Evolutionary conservation across 2,113 vertebrate species (phyloP), one percentile per base, ranked within the genome.

Genomic region (Rhodinocichla rosea): DNA sequence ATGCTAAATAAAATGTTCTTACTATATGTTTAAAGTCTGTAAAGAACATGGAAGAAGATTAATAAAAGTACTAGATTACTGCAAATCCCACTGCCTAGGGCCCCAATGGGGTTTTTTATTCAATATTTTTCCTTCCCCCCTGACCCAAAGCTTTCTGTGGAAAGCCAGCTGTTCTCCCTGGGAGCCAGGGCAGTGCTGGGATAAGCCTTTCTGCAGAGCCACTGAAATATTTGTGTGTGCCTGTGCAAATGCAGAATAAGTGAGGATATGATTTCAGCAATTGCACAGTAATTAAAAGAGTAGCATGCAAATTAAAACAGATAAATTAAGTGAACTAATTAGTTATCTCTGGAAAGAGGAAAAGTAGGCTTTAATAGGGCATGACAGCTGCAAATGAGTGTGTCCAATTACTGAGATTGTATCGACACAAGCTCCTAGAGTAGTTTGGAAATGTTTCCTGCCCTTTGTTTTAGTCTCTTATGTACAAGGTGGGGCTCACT

Each of bases 81-180:
- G 92, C 94, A 94, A 96, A 97, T 96, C 92, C 93, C 57, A 53
- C 92, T 92, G 92, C 87, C 95, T 90, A 95, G 92, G 94, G 94
- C 94, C 89, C 20, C 35, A 24, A 1, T 33, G 50, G 28, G 56
- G 1, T 40, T 62, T 74, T 65, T 92, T 73, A 79, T 65, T 81
- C 62, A 11, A 1, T 44, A 14, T 62, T 83, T 76, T 57, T 57
- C 18, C 19, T 30, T 23, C 26, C 52, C 44, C 45, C 23, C 10
- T 19, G 69, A 44, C 40, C 79, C 53, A 87, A n/a, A 83, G 85
- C 80, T 91, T 47, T 55, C 67, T 13, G 17, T 79, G 74, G 30
- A 52, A 50, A 23, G 60, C 81, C 90, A 91, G 92, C 90, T 95
- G 93, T 69, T 92, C 39, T 65, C 30, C 19, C 64, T 82, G 26